These are phyloP conservation scores for Cerceris ruficornis DNA, from an alignment of 2,888 invertebrate species.

Conservation along the genomic window DNA sequence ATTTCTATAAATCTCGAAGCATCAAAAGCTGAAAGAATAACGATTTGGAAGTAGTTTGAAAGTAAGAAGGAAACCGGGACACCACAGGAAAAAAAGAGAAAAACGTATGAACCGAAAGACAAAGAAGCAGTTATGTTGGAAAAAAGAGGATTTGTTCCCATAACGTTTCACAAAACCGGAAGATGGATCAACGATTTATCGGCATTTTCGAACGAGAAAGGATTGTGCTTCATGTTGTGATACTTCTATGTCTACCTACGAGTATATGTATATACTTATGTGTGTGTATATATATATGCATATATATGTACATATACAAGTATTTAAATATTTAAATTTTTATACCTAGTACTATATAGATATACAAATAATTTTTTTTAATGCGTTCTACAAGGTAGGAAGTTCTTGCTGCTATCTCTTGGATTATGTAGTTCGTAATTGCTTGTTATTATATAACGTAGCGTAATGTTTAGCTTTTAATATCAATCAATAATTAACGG, in stretches of 20 bases:
- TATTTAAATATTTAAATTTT: not conserved
- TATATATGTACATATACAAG: not conserved
- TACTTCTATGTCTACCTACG: not conserved
- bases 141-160: not conserved
- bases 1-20: not conserved
- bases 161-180: not conserved
- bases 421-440: not conserved
- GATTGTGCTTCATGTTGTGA: not conserved
- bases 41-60: not conserved
- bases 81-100: not conserved
- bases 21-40: not conserved
- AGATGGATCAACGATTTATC: slow-evolving; percentile 4
- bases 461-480: not conserved
- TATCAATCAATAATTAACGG: not conserved
- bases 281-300: not conserved
- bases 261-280: not conserved
- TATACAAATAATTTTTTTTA: not conserved
- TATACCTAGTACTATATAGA: not conserved
- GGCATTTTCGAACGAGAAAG: not conserved
- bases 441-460: not conserved
- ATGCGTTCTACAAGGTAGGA: not conserved
- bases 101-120: not conserved
- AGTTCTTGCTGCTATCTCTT: slow-evolving; percentile 3
- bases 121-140: not conserved
- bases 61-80: not conserved